Evolutionary conservation across 2,888 invertebrate species (phyloP).

Genomic region (Sesia apiformis): DNA sequence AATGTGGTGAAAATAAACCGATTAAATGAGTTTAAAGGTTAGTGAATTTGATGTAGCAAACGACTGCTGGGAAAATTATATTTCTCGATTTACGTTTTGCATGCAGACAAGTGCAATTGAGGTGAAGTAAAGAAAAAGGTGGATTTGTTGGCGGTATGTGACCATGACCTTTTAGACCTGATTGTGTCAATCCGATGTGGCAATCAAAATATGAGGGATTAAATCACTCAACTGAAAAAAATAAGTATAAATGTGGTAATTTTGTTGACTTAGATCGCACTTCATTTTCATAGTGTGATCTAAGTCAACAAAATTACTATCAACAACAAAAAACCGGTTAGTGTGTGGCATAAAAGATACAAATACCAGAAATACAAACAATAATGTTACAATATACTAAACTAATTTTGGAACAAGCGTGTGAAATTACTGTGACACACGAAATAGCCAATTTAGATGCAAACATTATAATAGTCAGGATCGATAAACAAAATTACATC

Average conservation of each 20-base stretch:
- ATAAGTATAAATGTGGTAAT: not conserved
- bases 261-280: not conserved
- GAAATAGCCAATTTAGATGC: not conserved
- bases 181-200: too few species aligned
- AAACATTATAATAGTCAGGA: not conserved
- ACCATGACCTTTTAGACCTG: too few species aligned
- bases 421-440: not conserved
- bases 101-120: too few species aligned
- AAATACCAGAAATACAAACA: not conserved
- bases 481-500: not conserved
- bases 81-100: too few species aligned
- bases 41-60: too few species aligned
- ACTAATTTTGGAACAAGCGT: not conserved
- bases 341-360: not conserved
- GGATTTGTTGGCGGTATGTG: too few species aligned
- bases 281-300: too few species aligned
- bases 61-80: too few species aligned
- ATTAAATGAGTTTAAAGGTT: too few species aligned
- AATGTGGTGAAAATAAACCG: too few species aligned
- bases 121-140: too few species aligned
- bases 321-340: not conserved
- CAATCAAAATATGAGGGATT: slow-evolving; percentile 1
- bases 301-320: too few species aligned
- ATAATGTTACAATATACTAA: not conserved
- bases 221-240: not conserved